These are phyloP conservation scores for Rhadina sibilatrix DNA, from an alignment of 2,113 vertebrate genomes.

Conservation along the genomic window DNA sequence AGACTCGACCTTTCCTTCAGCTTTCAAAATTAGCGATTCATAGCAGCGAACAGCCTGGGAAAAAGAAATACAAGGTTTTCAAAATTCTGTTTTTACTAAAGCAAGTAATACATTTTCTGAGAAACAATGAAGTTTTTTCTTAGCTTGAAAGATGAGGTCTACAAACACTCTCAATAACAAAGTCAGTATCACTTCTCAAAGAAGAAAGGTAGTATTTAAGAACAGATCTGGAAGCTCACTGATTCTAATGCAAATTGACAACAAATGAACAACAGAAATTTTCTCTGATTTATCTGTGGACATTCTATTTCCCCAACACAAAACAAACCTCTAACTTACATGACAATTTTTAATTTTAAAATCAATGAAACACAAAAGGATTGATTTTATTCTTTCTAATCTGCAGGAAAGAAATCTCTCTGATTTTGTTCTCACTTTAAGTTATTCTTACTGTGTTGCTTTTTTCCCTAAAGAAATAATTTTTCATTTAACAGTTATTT, in stretches of 20 bases:
- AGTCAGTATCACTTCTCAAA: not conserved
- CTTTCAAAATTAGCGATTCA: conserved; percentile 94
- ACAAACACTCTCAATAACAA: not conserved
- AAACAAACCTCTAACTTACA: not conserved
- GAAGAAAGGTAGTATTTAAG: not conserved
- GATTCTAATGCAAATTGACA: not conserved
- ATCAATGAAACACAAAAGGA: not conserved
- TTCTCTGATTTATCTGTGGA: not conserved
- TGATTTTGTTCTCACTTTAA: not conserved
- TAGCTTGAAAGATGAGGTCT: not conserved
- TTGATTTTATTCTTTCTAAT: not conserved
- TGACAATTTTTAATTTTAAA: not conserved
- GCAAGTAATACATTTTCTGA: not conserved
- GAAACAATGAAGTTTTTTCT: not conserved
- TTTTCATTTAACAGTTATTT: not conserved
- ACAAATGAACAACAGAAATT: not conserved
- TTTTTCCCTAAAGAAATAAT: not conserved
- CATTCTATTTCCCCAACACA: not conserved
- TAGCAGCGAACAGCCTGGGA: conserved; percentile 94
- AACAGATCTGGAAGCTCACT: not conserved
- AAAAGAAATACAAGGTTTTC: conserved; percentile 60
- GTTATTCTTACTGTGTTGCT: not conserved
- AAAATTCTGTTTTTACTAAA: not conserved
- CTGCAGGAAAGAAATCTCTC: not conserved
- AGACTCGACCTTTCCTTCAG: conserved; percentile 97